These are phyloP conservation scores for Sisyra terminalis DNA, from an alignment of 2,888 invertebrate species.

Conservation along the genomic window DNA sequence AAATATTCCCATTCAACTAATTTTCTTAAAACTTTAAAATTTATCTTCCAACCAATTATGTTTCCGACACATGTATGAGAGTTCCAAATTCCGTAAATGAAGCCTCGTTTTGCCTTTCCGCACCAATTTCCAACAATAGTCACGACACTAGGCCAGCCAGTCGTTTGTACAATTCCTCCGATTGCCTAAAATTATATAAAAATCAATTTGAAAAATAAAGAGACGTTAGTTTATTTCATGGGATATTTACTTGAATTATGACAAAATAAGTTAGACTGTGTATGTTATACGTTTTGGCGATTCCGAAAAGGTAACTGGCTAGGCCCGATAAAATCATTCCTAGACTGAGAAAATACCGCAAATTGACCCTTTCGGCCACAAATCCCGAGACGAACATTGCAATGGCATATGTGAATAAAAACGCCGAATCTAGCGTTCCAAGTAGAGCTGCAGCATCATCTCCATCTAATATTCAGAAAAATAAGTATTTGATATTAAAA, in stretches of 20 bases:
- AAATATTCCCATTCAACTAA: too few species aligned
- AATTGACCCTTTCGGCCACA: constrained; percentile 79
- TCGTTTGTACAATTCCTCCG: constrained; percentile 79
- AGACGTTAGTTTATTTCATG: constrained; percentile 5
- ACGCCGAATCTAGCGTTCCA: constrained; percentile 79
- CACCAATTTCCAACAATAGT: constrained; percentile 93
- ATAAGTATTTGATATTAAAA: background rate
- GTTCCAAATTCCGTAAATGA: constrained; percentile 95
- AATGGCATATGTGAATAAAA: constrained; percentile 79
- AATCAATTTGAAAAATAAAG: background rate
- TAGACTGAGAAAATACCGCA: constrained; percentile 75
- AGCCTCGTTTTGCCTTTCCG: constrained; percentile 74
- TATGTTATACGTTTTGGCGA: constrained; percentile 64
- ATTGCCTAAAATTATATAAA: constrained; percentile 42
- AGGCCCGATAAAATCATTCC: constrained; percentile 84
- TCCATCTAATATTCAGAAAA: constrained; percentile 29
- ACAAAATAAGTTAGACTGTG: constrained; percentile 73
- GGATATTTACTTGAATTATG: constrained; percentile 50
- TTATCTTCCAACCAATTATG: constrained; percentile 49
- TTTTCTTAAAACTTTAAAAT: too few species aligned
- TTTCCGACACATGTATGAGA: constrained; percentile 94
- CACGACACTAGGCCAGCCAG: constrained; percentile 95
- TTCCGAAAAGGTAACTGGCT: constrained; percentile 76
- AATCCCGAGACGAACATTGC: constrained; percentile 88
- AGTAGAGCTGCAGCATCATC: constrained; percentile 60